Conservation (phyloP, 2,888 invertebrate species). For the Philaethria dido region DNA sequence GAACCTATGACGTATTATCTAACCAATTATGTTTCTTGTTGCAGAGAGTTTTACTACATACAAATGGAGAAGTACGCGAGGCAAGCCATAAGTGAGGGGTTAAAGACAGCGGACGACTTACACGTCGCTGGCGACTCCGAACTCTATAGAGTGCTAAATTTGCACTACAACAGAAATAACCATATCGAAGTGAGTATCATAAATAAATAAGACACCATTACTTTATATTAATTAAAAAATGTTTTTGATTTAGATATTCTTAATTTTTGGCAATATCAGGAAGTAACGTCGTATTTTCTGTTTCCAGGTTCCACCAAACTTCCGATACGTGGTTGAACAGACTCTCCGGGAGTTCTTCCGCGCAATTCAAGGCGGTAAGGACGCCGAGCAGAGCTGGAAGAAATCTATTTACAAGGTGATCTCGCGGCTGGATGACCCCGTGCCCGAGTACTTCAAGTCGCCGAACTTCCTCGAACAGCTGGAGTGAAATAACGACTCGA, state of each 20-base stretch:
- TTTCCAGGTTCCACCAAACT: constrained; percentile 97
- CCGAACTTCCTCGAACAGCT: constrained; percentile 99
- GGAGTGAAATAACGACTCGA: constrained; percentile 86
- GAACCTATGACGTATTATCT: not conserved
- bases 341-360: constrained; percentile 99
- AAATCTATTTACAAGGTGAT: constrained; percentile 99
- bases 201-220: not conserved
- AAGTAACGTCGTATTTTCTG: not conserved
- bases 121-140: constrained; percentile 98
- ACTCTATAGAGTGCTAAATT: constrained; percentile 98
- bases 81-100: constrained; percentile 98
- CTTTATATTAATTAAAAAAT: not conserved
- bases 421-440: constrained; percentile 98
- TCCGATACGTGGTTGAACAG: constrained; percentile 98
- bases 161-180: constrained; percentile 99
- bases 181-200: constrained; percentile 92
- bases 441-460: constrained; percentile 99
- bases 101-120: constrained; percentile 95
- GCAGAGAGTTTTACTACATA: constrained; percentile 99
- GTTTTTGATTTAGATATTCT: no score
- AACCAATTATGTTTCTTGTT: constrained; percentile 48
- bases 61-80: constrained; percentile 99
- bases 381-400: constrained; percentile 99
- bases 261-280: not conserved
- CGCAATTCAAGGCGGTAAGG: constrained; percentile 97